Evolutionary conservation across 2,888 invertebrate genomes (phyloP).

Genomic region (Ischnus inquisitorius): DNA sequence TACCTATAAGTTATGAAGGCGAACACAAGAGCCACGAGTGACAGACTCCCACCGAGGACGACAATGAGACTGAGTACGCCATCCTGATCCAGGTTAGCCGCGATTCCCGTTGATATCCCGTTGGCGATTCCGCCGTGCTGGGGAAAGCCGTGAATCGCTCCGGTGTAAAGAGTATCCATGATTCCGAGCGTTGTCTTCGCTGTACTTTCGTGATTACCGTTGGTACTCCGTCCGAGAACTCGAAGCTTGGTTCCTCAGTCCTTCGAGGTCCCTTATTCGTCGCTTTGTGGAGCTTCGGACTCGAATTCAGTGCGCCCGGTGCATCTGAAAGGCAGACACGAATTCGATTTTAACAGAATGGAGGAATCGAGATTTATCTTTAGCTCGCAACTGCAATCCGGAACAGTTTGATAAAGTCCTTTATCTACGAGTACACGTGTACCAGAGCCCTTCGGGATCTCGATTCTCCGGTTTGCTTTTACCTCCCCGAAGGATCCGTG

Average conservation of each 20-base stretch:
- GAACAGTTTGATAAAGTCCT: constrained; percentile 38
- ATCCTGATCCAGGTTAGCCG: constrained; percentile 86
- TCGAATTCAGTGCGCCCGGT: constrained; percentile 49
- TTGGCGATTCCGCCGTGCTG: constrained; percentile 77
- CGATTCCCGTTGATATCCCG: constrained; percentile 82
- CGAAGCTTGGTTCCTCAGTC: constrained; percentile 18
- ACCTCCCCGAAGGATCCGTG: not conserved
- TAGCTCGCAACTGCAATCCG: constrained; percentile 1
- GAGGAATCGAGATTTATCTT: not conserved
- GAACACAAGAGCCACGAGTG: constrained; percentile 89
- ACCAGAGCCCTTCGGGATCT: constrained; percentile 11
- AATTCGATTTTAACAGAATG: constrained; percentile 42
- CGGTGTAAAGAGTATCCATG: constrained; percentile 83
- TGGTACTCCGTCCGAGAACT: not conserved
- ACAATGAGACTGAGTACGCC: constrained; percentile 89
- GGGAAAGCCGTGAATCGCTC: constrained; percentile 82
- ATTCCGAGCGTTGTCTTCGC: constrained; percentile 10
- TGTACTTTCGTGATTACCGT: not conserved
- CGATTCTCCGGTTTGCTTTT: constrained; percentile 32
- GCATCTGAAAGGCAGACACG: constrained; percentile 68
- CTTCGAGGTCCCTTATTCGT: constrained; percentile 18
- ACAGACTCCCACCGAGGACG: constrained; percentile 89
- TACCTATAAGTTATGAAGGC: constrained; percentile 91
- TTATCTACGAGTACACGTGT: constrained; percentile 46
- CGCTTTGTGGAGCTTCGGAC: constrained; percentile 25